Evolutionary conservation across 2,797 vertebrate species (phyloP), one percentile per base, ranked within the genome.

Genomic region (Myotis vivesi): DNA sequence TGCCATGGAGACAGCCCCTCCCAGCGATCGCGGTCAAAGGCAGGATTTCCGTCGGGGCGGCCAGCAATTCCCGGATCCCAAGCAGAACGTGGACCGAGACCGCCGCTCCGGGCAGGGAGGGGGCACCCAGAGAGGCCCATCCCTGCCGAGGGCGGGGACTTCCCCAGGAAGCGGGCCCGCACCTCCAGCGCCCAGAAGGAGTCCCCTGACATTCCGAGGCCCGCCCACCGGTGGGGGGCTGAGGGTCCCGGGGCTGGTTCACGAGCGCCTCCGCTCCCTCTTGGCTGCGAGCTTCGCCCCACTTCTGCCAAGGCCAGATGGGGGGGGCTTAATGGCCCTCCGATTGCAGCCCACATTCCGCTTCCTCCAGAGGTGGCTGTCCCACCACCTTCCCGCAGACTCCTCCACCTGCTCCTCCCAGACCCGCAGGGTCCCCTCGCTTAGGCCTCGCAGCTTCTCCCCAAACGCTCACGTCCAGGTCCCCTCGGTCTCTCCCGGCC

Each of bases 11-110:
- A 95, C 93, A 79, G 91, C 87, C 94, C 91, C 87, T 89, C 91
- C 91, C 66, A 57, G 94, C 90, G 38, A 49, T 38, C 46, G 44
- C 89, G 75, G 95, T 95, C 93, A 97, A 96, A 97, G 66, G 83
- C 96, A 97, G 97, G 97, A 97, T 97, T 96, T 97, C 97, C 96
- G 73, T 95, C 90, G 72, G 92, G 96, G 86, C 49, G 79, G 94
- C 91, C 92, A 93, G 96, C 90, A 95, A 97, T 96, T 97, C 97
- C 96, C 87, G 88, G 96, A 96, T 96, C 93, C 95, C 77, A 25
- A 49, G 30, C 4, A 33, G 89, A 94, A 30, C 57, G 25, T 22
- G 28, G 87, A 90, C 68, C 6, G 1, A 95, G 90, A 38, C 81
- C 13, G 55, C 81, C 53, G 3, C 51, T 0, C 28, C 2, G 62